Evolutionary conservation across 2,888 invertebrate genomes (phyloP).

Genomic region (Leptopilina drosophilae): DNA sequence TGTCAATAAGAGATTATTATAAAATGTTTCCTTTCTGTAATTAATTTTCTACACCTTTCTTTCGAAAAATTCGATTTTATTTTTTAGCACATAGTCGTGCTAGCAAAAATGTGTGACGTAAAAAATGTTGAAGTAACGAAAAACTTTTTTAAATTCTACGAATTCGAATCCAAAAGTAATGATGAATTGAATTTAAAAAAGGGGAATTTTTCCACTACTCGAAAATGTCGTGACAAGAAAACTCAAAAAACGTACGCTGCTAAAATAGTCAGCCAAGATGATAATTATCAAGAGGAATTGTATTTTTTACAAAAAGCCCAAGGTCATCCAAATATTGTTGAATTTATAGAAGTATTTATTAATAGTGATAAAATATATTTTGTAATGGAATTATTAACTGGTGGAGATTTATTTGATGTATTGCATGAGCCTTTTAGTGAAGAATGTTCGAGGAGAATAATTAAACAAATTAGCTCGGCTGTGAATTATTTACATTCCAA

Average conservation of each 20-base stretch:
- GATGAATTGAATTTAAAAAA: background rate
- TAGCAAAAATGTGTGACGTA: background rate
- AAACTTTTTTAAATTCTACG: background rate
- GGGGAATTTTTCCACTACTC: background rate
- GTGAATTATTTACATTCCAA: background rate
- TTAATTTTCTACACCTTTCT: background rate
- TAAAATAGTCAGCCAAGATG: background rate
- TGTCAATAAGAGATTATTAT: no score
- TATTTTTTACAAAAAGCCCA: background rate
- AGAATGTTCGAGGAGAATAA: background rate
- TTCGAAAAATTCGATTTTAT: background rate
- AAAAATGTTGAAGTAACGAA: background rate
- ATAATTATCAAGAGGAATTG: background rate
- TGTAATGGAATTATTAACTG: conserved; percentile 2
- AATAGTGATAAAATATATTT: background rate
- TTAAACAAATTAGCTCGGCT: background rate
- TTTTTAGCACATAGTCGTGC: background rate
- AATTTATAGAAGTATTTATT: background rate
- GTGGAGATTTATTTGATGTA: background rate
- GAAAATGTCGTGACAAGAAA: background rate
- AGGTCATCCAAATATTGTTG: conserved; percentile 4
- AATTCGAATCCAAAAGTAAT: background rate
- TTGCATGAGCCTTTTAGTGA: background rate
- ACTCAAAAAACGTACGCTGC: background rate
- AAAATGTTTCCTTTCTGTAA: no score